Evolutionary conservation across 2,113 vertebrate species (phyloP).

Genomic region (Otis tarda): DNA sequence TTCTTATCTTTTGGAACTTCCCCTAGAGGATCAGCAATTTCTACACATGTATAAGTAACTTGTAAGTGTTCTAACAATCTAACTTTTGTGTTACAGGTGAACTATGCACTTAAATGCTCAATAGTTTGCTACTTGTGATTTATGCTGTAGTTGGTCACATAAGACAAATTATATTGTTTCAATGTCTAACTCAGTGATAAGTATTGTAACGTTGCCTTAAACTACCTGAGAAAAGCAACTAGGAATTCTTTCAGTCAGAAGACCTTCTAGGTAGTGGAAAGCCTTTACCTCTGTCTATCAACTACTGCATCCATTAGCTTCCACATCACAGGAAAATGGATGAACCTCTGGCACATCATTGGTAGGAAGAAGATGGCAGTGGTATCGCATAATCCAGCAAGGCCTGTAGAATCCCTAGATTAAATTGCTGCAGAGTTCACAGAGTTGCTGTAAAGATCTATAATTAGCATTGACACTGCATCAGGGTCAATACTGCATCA

Average conservation of each 20-base stretch:
- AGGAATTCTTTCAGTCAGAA: not conserved
- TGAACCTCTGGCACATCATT: not conserved
- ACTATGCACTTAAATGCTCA: not conserved
- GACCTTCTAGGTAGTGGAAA: not conserved
- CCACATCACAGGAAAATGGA: not conserved
- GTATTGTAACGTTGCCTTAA: not conserved
- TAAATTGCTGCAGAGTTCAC: constrained; percentile 28
- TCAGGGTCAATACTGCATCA: not conserved
- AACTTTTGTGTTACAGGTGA: not conserved
- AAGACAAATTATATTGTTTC: not conserved
- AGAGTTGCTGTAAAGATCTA: constrained; percentile 24
- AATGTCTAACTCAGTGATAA: not conserved
- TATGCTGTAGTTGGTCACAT: not conserved
- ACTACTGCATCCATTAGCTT: not conserved
- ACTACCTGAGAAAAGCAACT: not conserved
- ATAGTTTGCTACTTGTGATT: not conserved
- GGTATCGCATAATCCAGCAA: not conserved
- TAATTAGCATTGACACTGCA: constrained; percentile 4
- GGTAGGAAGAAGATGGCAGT: not conserved
- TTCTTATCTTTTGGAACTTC: not conserved
- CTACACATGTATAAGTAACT: not conserved
- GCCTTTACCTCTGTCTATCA: not conserved
- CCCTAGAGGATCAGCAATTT: not conserved
- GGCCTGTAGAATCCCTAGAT: not conserved
- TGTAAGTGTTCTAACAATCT: not conserved